phyloP scores from a whole-genome alignment of 2,113 vertebrate species.

The Carollia perspicillata region DNA sequence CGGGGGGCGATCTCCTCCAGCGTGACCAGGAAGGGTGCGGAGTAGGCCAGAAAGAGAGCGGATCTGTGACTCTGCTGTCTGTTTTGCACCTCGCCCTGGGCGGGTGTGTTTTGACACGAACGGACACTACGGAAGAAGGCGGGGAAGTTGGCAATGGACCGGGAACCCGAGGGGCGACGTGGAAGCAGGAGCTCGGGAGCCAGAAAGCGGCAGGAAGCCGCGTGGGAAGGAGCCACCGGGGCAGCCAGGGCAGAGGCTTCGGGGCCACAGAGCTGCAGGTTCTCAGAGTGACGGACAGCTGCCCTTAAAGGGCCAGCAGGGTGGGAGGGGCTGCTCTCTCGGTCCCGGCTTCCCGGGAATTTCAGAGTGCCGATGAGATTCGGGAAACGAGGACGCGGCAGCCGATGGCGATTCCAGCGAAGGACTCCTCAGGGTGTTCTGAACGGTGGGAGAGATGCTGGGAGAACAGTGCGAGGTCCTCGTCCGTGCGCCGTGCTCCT shows the following conservation, averaged over 20 bases:
- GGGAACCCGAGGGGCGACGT: not conserved
- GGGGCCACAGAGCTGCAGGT: no score
- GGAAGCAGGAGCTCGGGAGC: not conserved
- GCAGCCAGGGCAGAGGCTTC: not conserved
- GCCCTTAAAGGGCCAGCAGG: no score
- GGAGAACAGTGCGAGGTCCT: no score
- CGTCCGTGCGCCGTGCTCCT: no score
- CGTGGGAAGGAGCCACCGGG: not conserved
- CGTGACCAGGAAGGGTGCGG: not conserved
- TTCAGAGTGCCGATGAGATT: no score
- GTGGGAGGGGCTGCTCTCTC: no score
- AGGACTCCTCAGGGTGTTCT: no score
- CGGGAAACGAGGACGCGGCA: no score
- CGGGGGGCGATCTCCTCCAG: not conserved
- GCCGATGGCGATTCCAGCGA: no score
- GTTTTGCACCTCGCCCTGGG: not conserved
- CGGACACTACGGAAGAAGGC: not conserved
- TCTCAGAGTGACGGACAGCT: no score
- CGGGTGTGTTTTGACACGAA: not conserved
- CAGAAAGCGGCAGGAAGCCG: not conserved
- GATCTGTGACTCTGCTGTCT: not conserved
- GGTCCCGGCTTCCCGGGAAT: no score
- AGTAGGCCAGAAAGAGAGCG: not conserved
- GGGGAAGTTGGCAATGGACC: not conserved
- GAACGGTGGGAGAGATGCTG: no score